Evolutionary conservation across 2,113 vertebrate genomes (phyloP), one percentile per base, ranked within the genome.

Genomic region (Panurus biarmicus): DNA sequence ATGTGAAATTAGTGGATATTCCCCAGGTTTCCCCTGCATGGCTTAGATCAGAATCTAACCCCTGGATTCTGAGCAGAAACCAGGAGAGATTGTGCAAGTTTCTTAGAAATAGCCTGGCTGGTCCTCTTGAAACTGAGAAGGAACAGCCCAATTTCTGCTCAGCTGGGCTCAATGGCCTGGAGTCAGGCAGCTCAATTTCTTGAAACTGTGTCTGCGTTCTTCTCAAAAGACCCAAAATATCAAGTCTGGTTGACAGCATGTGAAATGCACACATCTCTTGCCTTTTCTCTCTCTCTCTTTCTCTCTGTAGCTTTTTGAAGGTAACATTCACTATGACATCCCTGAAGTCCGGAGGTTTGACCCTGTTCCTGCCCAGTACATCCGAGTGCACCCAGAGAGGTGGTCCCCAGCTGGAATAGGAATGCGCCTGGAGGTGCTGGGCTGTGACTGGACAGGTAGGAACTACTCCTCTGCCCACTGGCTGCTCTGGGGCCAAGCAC

Each of bases 321-420:
- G 99, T 31, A 99, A 99, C 97, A 98, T 98, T 85, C 99, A 99
- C 97, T 99, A 99, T 0, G 99, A 99, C 84, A 99, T 98, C 29
- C 99, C 99, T 1, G 99, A 99, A 95, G 98, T 99, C 74, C 98
- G 99, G 45, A 96, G 99, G 80, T 99, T 99, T 64, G 99, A 99
- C 12, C 98, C 99, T n/a, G 97, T 99, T 26, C 98, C 98, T 45
- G 98, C 99, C 7, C 99, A 99, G 96, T 99, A 98, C 12, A 90
- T 99, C 93, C 96, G 99, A 36, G 98, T 99, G 33, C 98, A 99
- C 93, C 99, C 99, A 0, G 99, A 99, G 97, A 97, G 99, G 71
- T 99, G 99, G 99, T 99, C 99, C 0, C 99, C 99, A 1, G 99
- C 99, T 0, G 99, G 99, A 60, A 99, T 99, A 17, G 99, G 99